Evolutionary conservation across 2,113 vertebrate genomes (phyloP), one percentile per base, ranked within the genome.

Genomic region (Austrofundulus limnaeus): DNA sequence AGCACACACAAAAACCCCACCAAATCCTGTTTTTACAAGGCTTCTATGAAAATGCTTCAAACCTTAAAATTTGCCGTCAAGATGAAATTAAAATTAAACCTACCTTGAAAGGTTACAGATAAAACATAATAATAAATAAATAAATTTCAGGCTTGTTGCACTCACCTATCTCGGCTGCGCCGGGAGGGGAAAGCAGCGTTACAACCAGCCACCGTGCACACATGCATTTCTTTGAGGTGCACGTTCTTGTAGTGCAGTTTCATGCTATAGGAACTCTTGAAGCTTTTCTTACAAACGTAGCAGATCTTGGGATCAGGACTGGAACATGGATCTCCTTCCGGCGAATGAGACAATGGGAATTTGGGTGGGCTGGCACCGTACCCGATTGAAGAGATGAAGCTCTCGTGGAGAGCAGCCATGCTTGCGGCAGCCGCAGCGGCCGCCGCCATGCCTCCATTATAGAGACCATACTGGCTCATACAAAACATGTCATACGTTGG

Each of bases 221-320:
- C 96, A 21, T 99, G 97, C 97, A 99, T 99, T 93, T 99, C 97
- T 92, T 99, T 99, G 82, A 99, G 95, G 91, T 99, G 97, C 88
- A 99, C 97, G 0, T 99, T 99, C 90, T 95, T 96, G 93, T 98
- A 99, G 91, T 99, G 97, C 75, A 99, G 95, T 90, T 99, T 99
- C 89, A 99, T 97, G 67, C 97, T 99, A 88, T 99, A 99, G 81
- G 97, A 99, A 87, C 96, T 99, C 92, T 99, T 99, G 93, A 99
- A 99, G 92, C 94, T 99, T 90, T 99, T 99, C 93, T 99, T 99
- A 93, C 97, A 99, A 74, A 98, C 97, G 11, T 98, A 98, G 92
- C 97, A 99, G 86, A 98, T 98, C 92, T 99, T 99, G 82, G 97
- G 97, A 72, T 98, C 97, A 69, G 96, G 95, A 74, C 96, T 98